Conservation (phyloP, 2,113 vertebrate species). For the Mus spicilegus region DNA sequence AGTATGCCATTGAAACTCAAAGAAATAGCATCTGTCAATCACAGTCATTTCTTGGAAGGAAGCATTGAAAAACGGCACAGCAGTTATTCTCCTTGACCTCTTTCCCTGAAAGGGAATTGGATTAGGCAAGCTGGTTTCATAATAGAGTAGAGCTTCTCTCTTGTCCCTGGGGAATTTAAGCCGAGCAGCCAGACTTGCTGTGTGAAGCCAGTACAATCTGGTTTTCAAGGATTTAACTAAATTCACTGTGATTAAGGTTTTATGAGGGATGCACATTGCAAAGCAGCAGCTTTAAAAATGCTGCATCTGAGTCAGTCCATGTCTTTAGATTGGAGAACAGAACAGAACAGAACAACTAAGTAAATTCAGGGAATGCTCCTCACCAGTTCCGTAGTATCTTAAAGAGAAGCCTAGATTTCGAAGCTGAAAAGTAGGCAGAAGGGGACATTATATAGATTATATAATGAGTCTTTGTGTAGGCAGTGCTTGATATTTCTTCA, state of each 20-base stretch:
- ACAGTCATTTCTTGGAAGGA: constrained; percentile 77
- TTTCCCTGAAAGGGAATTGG: constrained; percentile 67
- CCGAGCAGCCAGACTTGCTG: constrained; percentile 50
- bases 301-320: constrained; percentile 37
- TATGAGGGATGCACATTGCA: constrained; percentile 23
- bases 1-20: constrained; percentile 45
- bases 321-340: constrained; percentile 51
- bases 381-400: background rate
- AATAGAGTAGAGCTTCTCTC: constrained; percentile 25
- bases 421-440: constrained; percentile 25
- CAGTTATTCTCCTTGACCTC: constrained; percentile 78
- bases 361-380: background rate
- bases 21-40: constrained; percentile 72
- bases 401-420: constrained; percentile 23
- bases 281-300: constrained; percentile 54
- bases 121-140: constrained; percentile 53
- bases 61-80: constrained; percentile 73
- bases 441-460: background rate
- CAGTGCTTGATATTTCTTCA: constrained; percentile 10
- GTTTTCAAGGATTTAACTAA: constrained; percentile 63
- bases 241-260: constrained; percentile 56
- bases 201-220: constrained; percentile 37
- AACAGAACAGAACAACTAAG: constrained; percentile 33
- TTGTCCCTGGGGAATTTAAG: constrained; percentile 52
- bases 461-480: background rate